Conservation (phyloP, 2,888 invertebrate species). For the Drosophila putrida region DNA sequence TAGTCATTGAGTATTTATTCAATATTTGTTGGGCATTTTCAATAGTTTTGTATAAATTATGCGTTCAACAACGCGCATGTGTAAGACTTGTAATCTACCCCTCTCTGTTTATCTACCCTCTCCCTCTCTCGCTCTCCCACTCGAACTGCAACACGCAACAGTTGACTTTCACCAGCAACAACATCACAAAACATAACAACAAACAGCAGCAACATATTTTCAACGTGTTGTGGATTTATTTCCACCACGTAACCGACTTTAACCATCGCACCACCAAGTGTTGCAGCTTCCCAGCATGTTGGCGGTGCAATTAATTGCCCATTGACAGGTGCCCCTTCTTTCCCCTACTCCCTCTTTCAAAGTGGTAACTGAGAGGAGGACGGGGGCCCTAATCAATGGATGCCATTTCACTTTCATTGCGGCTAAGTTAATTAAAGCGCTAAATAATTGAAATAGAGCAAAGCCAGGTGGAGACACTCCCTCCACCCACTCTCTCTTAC, state of each 20-base stretch:
- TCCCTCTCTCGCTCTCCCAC: not conserved
- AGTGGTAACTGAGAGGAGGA: not conserved
- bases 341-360: not conserved
- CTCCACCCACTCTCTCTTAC: not conserved
- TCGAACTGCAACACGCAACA: conserved; percentile 71
- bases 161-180: conserved; percentile 72
- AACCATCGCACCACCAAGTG: conserved; percentile 25
- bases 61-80: conserved; percentile 66
- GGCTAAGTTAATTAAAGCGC: conserved; percentile 57
- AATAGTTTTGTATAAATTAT: conserved; percentile 68
- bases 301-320: conserved; percentile 65
- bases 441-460: conserved; percentile 39
- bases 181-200: conserved; percentile 6
- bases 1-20: conserved; percentile 35
- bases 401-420: conserved; percentile 63
- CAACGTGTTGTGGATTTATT: conserved; percentile 52
- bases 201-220: conserved; percentile 36
- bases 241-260: conserved; percentile 54
- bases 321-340: conserved; percentile 42
- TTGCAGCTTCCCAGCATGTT: conserved; percentile 60
- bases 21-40: conserved; percentile 41
- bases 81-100: conserved; percentile 38
- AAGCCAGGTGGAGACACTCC: conserved; percentile 24
- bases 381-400: conserved; percentile 60
- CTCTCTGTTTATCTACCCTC: not conserved